Evolutionary conservation across 2,888 invertebrate genomes (phyloP), one percentile per base, ranked within the genome.

Genomic region (Andrena minutula): DNA sequence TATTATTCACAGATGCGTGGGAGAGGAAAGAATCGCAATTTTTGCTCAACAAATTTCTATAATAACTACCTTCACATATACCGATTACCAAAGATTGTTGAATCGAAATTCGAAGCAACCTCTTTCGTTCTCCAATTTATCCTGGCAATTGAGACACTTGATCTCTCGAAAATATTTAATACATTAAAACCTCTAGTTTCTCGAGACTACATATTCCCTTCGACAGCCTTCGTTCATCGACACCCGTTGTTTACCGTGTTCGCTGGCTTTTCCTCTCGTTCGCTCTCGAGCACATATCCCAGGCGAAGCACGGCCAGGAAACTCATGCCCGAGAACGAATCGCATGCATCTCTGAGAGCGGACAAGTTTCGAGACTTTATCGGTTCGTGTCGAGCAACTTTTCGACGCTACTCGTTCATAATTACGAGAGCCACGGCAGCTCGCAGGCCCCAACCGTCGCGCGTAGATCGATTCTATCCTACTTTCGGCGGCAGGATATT

Each of bases 381-480:
- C 56, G 75, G 64, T 26, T 41, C 75, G 66, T 28, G 81, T 65
- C 41, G 51, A 49, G 26, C 32, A 81, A 79, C 65, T 74, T 81
- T 70, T 79, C 69, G 32, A 58, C 81, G 74, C 70, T 79, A 70
- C 74, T 73, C 80, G 32, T 60, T 79, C 60, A 66, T 69, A 82
- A 82, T 82, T 82, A 80, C 60, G 61, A 74, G 53, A 2, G 60
- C 20, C 47, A 23, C 49, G 74, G 74, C 16, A 68, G 60, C 68
- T 79, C 47, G 49, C 69, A 10, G 35, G 32, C 16, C 30, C 16
- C 41, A 10, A 20, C 28, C 58, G 35, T 71, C 56, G 58, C 75
- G 76, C 72, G 41, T 32, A 47, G 28, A 23, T 32, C 68, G 63
- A 69, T 58, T 30, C 69, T 49, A 65, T 49, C 64, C 70, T 32